phyloP scores from a whole-genome alignment of 2,797 vertebrate species.

The Spinibarbus caldwelli region DNA sequence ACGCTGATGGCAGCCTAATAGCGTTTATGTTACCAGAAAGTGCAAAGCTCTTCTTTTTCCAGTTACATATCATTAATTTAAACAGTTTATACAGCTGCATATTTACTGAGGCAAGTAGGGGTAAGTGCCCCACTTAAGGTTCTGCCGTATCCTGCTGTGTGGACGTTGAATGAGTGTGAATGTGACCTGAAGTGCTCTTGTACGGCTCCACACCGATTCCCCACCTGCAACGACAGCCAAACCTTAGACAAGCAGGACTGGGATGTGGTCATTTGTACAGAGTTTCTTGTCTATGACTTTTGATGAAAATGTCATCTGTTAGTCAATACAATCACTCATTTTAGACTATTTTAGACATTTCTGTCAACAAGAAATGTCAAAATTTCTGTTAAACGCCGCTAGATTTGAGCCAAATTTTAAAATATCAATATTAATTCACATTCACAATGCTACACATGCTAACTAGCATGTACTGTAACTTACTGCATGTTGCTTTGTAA shows the following conservation, averaged over 20 bases:
- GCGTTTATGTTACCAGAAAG: conserved; percentile 56
- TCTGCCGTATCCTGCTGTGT: conserved; percentile 38
- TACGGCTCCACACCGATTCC: background rate
- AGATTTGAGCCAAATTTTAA: too few relatives aligned
- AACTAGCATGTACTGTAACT: background rate
- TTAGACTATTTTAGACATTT: background rate
- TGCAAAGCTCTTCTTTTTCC: conserved; percentile 45
- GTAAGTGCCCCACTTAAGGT: conserved; percentile 56
- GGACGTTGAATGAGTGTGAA: background rate
- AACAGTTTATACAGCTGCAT: conserved; percentile 52
- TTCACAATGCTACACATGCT: background rate
- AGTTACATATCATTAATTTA: conserved; percentile 64
- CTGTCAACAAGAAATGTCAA: too few relatives aligned
- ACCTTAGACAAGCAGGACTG: background rate
- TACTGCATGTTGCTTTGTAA: background rate
- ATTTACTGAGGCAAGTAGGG: conserved; percentile 54
- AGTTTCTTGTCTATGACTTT: background rate
- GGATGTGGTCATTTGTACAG: background rate
- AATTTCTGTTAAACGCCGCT: too few relatives aligned
- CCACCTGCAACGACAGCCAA: background rate
- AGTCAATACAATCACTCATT: background rate
- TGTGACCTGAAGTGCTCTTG: conserved; percentile 15
- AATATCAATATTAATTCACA: background rate
- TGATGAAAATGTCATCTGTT: background rate
- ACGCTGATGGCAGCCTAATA: conserved; percentile 59